phyloP scores from a whole-genome alignment of 2,797 vertebrate genomes.

The Gymnoscopelus braueri region DNA sequence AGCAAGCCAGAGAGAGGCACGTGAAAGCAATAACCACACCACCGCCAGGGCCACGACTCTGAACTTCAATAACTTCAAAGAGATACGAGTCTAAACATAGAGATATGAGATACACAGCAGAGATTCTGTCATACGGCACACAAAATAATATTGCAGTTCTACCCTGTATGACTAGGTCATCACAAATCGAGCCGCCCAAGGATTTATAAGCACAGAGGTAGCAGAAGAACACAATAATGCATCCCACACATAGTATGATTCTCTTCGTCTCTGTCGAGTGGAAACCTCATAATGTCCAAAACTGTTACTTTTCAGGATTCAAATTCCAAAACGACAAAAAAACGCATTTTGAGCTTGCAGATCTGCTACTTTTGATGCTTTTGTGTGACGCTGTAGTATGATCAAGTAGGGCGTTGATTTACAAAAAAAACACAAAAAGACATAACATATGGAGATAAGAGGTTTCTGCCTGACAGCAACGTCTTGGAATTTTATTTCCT shows the following conservation, averaged over 20 bases:
- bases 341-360: no score
- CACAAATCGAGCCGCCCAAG: background rate
- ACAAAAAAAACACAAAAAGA: no score
- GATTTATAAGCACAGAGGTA: conserved; percentile 1
- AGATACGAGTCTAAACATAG: conserved; percentile 58
- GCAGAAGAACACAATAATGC: conserved; percentile 20
- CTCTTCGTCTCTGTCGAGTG: background rate
- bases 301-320: no score
- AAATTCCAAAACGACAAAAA: no score
- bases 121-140: conserved; percentile 6
- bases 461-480: no score
- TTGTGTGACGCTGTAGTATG: no score
- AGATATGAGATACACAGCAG: conserved; percentile 29
- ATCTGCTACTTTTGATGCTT: no score
- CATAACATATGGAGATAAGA: no score
- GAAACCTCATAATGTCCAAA: no score
- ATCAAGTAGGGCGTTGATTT: no score
- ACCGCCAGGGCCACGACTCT: conserved; percentile 57
- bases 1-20: conserved; percentile 55
- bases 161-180: background rate
- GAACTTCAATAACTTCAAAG: conserved; percentile 67
- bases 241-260: conserved; percentile 3
- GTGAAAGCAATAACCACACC: conserved; percentile 55
- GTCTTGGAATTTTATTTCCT: no score
- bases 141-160: conserved; percentile 1